Conservation (phyloP, 2,797 vertebrate species). For the Poliocrania exsul region DNA sequence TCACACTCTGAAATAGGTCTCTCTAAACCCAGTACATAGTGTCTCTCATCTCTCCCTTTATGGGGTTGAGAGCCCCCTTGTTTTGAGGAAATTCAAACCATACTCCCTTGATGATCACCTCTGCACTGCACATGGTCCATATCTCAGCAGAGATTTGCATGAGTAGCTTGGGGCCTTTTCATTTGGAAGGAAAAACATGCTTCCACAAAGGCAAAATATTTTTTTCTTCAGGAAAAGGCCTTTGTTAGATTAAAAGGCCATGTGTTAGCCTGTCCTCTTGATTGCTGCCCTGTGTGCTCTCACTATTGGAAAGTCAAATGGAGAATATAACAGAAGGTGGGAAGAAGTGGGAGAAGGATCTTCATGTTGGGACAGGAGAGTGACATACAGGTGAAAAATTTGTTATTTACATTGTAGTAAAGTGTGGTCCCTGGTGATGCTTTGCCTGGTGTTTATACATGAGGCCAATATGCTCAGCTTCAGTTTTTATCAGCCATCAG, state of each 20-base stretch:
- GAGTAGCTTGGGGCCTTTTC: background rate
- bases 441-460: background rate
- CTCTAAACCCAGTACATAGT: background rate
- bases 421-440: background rate
- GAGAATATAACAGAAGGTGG: background rate
- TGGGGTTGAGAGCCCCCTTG: background rate
- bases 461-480: background rate
- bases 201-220: background rate
- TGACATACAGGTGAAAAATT: background rate
- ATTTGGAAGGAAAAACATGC: background rate
- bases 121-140: background rate
- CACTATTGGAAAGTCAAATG: background rate
- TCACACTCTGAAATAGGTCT: background rate
- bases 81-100: background rate
- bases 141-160: background rate
- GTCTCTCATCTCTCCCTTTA: background rate
- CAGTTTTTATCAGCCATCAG: background rate
- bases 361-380: background rate
- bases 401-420: background rate
- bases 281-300: background rate
- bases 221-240: background rate
- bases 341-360: background rate
- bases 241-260: background rate
- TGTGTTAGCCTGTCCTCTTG: background rate
- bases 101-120: background rate